A percentile compares a stretch with the other conserved stretches of the same genome.
phyloP scores from a whole-genome alignment of 2,113 vertebrate genomes.

The Brienomyrus longianalis region DNA sequence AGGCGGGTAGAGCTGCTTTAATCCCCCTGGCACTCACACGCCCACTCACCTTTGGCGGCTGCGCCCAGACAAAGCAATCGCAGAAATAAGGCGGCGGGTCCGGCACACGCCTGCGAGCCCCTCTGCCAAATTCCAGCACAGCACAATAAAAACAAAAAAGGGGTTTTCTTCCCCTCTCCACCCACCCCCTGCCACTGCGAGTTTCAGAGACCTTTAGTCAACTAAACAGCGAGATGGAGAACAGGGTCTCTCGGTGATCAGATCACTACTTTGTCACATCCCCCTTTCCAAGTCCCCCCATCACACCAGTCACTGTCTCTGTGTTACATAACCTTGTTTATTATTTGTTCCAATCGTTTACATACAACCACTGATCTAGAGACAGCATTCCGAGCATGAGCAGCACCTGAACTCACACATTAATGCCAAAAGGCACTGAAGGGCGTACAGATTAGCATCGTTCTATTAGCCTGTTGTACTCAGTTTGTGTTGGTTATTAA shows the following conservation, averaged over 20 bases:
- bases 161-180: neutral
- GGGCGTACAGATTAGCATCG: neutral
- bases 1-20: neutral
- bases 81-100: neutral
- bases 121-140: neutral
- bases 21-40: neutral
- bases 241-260: neutral
- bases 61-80: conserved; percentile 13
- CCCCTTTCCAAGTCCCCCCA: neutral
- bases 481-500: neutral
- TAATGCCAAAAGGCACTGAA: neutral
- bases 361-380: neutral
- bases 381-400: neutral
- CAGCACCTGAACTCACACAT: neutral
- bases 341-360: neutral
- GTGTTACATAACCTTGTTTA: neutral
- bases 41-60: neutral
- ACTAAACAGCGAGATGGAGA: conserved; percentile 1
- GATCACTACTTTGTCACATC: neutral
- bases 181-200: neutral
- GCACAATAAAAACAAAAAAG: neutral
- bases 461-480: neutral
- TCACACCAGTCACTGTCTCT: neutral
- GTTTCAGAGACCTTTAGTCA: conserved; percentile 13
- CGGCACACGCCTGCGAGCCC: neutral